Evolutionary conservation across 2,113 vertebrate genomes (phyloP).

Genomic region (Thermophis baileyi): DNA sequence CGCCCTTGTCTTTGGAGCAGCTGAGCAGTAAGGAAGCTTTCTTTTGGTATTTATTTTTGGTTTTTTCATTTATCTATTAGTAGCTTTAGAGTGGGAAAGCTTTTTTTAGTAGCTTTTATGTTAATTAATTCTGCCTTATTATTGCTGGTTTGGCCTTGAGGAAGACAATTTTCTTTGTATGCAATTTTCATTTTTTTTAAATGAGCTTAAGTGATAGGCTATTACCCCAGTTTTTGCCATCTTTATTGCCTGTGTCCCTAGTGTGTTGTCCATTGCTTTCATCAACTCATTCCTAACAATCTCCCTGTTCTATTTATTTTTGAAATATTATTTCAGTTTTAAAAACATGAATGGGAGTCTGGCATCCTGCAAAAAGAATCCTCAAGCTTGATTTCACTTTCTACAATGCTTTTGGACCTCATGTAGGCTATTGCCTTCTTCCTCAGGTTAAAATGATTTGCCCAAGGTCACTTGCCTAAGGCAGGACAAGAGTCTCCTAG

Average conservation of each 20-base stretch:
- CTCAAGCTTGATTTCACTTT: background rate
- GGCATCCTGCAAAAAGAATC: background rate
- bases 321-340: background rate
- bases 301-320: background rate
- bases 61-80: background rate
- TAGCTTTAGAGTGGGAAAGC: background rate
- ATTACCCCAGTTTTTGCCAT: background rate
- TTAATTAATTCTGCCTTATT: background rate
- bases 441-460: background rate
- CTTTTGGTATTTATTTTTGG: rapidly evolving
- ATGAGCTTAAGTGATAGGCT: background rate
- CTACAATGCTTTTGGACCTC: background rate
- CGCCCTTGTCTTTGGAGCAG: background rate
- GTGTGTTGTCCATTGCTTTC: background rate
- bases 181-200: background rate
- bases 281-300: background rate
- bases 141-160: background rate
- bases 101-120: background rate
- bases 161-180: background rate
- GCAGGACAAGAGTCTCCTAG: background rate
- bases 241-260: background rate
- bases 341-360: background rate
- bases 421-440: background rate
- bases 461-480: background rate
- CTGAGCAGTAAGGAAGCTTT: background rate